Evolutionary conservation across 2,113 vertebrate genomes (phyloP), one percentile per base, ranked within the genome.

Genomic region (Romanogobio albipinnatus): DNA sequence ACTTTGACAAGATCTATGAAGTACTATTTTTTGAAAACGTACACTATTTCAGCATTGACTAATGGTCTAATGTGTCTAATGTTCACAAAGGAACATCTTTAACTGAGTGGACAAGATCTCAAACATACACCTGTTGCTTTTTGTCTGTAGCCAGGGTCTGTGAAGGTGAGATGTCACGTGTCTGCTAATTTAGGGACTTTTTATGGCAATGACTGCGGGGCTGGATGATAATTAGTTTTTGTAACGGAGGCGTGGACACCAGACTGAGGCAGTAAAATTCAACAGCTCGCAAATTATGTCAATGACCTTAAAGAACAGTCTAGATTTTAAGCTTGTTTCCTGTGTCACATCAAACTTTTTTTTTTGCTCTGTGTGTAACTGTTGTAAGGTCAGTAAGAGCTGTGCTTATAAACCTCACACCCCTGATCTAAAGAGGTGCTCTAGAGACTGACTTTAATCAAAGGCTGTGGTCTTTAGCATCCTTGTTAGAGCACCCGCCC

Each of bases 161-260:
- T 83, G 89, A 87, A 85, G 80, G 58, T 33, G 81, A 68, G 85
- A 13, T 39, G 51, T 89, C 86, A 90, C 89, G 90, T 89, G 88
- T 86, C 86, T 29, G 74, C 82, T 84, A 84, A 92, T 92, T 92
- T 93, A 85, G 86, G 87, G 90, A 91, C 89, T 91, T 90, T 87
- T 90, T 83, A 87, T 90, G 78, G 90, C 89, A 91, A 91, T 86
- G 49, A 47, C 87, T 86, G 76, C 70, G 45, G 87, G 87, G 87
- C 70, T 86, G 68, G 51, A 70, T 24, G 59, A 33, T 84, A 88
- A 86, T 88, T 80, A 84, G 92, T 91, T 92, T 76, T 90, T 88
- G 92, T 92, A 92, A 93, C 90, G 90, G 89, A 93, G 89, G 92
- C 92, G 93, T 94, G 92, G 86, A 89, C 87, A 85, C 91, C 92